These are phyloP conservation scores for Aptenodytes forsteri DNA, from an alignment of 2,113 vertebrate species.

Conservation along the genomic window DNA sequence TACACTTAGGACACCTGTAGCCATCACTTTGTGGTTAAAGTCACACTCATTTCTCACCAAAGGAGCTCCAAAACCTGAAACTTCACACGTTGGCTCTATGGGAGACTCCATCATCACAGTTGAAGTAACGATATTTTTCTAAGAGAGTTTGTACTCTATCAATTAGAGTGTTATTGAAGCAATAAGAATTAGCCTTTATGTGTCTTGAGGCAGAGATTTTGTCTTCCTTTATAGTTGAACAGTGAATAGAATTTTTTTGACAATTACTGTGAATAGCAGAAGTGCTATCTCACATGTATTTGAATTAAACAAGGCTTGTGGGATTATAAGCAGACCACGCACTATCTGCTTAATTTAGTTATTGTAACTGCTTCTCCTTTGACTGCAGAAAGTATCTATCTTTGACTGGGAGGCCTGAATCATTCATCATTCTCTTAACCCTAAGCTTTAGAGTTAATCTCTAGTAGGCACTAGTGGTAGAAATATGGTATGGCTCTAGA, in stretches of 20 bases:
- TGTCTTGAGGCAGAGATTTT: neutral
- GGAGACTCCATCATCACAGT: neutral
- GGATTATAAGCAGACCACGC: neutral
- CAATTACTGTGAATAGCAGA: neutral
- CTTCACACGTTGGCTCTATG: neutral
- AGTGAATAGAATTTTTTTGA: neutral
- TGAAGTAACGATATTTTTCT: neutral
- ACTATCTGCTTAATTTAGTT: neutral
- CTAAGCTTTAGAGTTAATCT: neutral
- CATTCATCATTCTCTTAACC: neutral
- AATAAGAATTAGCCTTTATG: neutral
- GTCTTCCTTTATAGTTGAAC: neutral
- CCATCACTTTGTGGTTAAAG: neutral
- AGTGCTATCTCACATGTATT: neutral
- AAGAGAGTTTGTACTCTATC: neutral
- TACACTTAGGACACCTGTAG: neutral
- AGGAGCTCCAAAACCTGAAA: neutral
- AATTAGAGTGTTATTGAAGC: neutral
- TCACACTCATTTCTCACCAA: neutral
- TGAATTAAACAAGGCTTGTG: neutral
- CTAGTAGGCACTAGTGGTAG: neutral
- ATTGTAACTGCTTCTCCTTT: neutral
- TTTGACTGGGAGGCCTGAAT: neutral
- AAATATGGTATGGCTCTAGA: neutral
- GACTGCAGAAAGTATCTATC: neutral